Conservation (phyloP, 2,888 invertebrate species). For the Hypomecis atomaria region DNA sequence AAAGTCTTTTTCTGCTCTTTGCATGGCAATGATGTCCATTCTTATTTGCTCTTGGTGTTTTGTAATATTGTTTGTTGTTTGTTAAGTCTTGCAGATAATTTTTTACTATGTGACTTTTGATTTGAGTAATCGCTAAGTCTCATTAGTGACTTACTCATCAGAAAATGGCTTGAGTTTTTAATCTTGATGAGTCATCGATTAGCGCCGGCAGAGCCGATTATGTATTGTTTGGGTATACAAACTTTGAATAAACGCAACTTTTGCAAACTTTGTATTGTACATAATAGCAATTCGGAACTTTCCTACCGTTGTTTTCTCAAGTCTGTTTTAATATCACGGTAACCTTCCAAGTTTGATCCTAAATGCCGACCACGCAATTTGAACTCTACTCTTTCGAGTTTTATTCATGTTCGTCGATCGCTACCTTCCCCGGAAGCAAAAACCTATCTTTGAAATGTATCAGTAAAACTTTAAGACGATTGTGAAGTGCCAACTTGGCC, state of each 20-base stretch:
- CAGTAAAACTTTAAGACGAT: background rate
- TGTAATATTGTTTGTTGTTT: background rate
- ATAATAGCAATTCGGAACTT: no score
- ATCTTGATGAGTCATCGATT: slow-evolving; percentile 16
- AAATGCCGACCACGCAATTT: background rate
- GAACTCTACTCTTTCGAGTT: slow-evolving; percentile 6
- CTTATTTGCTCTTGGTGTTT: no score
- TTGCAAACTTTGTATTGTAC: background rate
- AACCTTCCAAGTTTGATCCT: slow-evolving; percentile 4
- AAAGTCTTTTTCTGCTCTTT: no score
- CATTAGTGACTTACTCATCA: slow-evolving; percentile 7
- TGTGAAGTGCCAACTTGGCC: no score
- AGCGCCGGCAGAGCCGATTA: background rate
- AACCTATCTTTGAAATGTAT: background rate
- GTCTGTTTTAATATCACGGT: background rate
- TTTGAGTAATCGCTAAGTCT: slow-evolving; percentile 13
- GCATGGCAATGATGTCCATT: no score
- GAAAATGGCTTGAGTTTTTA: background rate
- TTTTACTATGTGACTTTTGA: background rate
- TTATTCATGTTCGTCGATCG: background rate
- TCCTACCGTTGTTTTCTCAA: background rate
- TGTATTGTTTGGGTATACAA: no score
- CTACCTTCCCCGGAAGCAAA: slow-evolving; percentile 1
- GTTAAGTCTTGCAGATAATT: background rate
- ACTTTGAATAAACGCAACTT: background rate